These are phyloP conservation scores for Chloropsis hardwickii DNA, from an alignment of 2,113 vertebrate species.

Conservation along the genomic window DNA sequence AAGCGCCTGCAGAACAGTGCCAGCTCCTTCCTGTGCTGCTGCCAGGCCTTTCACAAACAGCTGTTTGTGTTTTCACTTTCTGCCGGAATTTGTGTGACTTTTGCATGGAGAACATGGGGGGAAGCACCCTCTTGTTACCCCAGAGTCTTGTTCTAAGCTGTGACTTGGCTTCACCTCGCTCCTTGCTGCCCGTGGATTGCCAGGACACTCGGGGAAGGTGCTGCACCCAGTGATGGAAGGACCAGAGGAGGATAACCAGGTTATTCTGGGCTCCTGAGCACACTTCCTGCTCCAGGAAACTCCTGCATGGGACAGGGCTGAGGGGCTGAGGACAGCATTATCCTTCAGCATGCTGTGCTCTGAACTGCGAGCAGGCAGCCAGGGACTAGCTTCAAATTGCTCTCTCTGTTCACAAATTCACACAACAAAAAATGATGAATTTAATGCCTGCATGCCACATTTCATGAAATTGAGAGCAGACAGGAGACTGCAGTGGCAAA, in stretches of 20 bases:
- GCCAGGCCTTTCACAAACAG: not conserved
- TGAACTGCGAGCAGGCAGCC: not conserved
- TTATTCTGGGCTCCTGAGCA: not conserved
- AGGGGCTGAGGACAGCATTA: not conserved
- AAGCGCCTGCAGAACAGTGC: accelerated
- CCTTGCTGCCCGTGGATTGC: not conserved
- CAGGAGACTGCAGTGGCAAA: not conserved
- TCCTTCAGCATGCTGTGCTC: not conserved
- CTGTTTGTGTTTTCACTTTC: not conserved
- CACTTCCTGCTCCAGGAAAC: not conserved
- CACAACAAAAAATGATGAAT: not conserved
- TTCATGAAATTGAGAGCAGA: not conserved
- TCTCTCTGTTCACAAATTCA: not conserved
- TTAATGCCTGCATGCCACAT: not conserved
- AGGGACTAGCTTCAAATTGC: not conserved
- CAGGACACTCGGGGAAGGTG: not conserved
- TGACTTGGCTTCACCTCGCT: not conserved
- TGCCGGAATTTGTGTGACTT: not conserved
- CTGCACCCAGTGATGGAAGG: not conserved
- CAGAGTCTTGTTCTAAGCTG: not conserved
- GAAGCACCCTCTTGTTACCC: not conserved
- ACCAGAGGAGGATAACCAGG: not conserved
- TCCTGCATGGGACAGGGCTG: not conserved
- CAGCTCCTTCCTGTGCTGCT: accelerated
- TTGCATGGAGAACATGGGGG: not conserved